Base-by-base conservation (phyloP, 2,888 invertebrate species). In the Polymixis flavicincta region DNA sequence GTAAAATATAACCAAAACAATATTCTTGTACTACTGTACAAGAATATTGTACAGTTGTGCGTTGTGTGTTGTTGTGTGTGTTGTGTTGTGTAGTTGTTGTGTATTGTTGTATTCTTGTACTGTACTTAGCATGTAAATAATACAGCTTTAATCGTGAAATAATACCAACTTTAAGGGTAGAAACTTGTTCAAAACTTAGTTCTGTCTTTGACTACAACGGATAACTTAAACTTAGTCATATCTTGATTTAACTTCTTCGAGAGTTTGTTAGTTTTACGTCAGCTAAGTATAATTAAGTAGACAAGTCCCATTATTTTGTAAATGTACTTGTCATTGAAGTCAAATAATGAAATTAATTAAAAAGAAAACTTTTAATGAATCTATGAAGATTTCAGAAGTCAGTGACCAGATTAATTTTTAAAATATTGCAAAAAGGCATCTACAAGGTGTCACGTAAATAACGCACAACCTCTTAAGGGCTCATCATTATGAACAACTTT, bases 161-260 rank as follows among this genome's bases (percentile, higher is more conserved):
- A 73, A 61, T 59, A 22, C 59, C 2, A 70, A 67, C 45, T 67
- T 81, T 17, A 70, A 70, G 32, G 25, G 14, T 3, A 25, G 67
- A 74, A 28, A 77, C 54, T 71, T 64, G 37, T 32, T 11, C n/a
- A 57, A 45, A 81, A 81, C 67, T 74, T 45, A 50, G 54, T 37
- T 25, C 55, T 48, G 42, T 63, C 63, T 72, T 72, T 67, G 67
- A 81, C 61, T 73, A 50, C 25, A 61, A 66, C 37, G 57, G 13
- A 45, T 59, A 71, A 81, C 59, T 78, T 74, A 67, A 71, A 81
- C 59, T 78, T 74, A 67, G 69, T 68, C 22, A 63, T 57, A 80
- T 55, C 81, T 78, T 68, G 67, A 81, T 74, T 74, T 42, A 70
- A 71, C 25, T 81, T 78, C n/a, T 59, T 52, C 50, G 45, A 45